phyloP scores from a whole-genome alignment of 2,888 invertebrate species.

The Amiota minor region DNA sequence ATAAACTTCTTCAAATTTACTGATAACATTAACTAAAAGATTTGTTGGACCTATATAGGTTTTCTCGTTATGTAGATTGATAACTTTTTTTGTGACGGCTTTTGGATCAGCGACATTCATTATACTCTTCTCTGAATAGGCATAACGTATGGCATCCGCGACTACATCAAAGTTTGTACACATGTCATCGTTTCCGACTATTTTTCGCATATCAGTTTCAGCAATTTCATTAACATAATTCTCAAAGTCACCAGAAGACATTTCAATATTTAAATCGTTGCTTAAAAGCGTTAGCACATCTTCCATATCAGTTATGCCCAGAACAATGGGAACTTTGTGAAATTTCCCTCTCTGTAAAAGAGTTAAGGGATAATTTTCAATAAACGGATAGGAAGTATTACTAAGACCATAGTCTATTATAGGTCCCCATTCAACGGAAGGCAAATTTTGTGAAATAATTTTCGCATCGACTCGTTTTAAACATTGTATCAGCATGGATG shows the following conservation, averaged over 20 bases:
- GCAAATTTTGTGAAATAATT: conserved; percentile 78
- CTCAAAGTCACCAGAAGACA: conserved; percentile 76
- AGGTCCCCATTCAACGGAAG: conserved; percentile 83
- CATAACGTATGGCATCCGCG: conserved; percentile 83
- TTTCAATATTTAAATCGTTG: conserved; percentile 77
- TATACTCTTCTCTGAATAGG: conserved; percentile 78
- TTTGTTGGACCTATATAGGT: conserved; percentile 83
- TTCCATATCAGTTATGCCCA: conserved; percentile 89
- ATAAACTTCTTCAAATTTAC: conserved; percentile 77
- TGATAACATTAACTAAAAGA: conserved; percentile 79
- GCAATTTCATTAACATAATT: conserved; percentile 79
- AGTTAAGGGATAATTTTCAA: conserved; percentile 80
- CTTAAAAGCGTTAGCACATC: conserved; percentile 80
- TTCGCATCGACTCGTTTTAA: conserved; percentile 78
- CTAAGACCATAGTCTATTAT: conserved; percentile 82
- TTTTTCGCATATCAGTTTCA: conserved; percentile 76
- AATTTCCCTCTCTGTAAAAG: conserved; percentile 78
- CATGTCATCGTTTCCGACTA: conserved; percentile 76
- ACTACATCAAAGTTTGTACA: conserved; percentile 80
- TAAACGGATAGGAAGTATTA: conserved; percentile 79
- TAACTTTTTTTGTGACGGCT: conserved; percentile 78
- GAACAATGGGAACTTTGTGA: conserved; percentile 81
- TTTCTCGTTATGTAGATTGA: conserved; percentile 84
- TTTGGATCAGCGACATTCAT: conserved; percentile 78
- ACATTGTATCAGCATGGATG: conserved; percentile 80